Conservation (phyloP, 1,140 invertebrate genomes). For the Cyclargus thomasi region DNA sequence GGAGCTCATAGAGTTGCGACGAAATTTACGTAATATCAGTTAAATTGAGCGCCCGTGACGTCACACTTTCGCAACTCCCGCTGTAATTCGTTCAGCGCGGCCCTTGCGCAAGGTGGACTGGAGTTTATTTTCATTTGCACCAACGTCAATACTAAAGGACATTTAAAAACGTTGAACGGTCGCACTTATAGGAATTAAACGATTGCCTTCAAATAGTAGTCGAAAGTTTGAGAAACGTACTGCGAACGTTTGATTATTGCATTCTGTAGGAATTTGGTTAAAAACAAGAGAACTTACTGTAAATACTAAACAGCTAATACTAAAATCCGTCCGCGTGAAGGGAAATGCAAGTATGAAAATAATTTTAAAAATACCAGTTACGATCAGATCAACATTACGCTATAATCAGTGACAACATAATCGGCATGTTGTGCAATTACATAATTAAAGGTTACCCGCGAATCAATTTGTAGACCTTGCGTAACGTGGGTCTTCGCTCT, state of each 20-base stretch:
- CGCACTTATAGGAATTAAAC: neutral
- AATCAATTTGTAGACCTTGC: constrained; percentile 11
- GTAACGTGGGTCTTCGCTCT: neutral
- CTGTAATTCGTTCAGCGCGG: neutral
- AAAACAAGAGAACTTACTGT: too few species aligned
- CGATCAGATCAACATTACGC: neutral
- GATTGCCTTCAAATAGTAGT: neutral
- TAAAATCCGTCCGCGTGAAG: neutral
- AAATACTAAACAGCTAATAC: too few species aligned
- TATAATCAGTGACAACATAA: neutral
- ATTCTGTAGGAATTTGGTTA: too few species aligned
- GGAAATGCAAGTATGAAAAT: neutral
- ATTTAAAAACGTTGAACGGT: neutral
- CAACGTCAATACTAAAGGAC: too few species aligned
- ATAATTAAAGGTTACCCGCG: constrained; percentile 5
- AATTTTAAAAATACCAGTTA: neutral
- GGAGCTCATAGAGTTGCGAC: constrained; percentile 24
- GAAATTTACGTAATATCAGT: constrained; percentile 53
- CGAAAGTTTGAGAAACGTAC: too few species aligned
- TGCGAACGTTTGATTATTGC: too few species aligned
- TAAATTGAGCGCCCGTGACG: constrained; percentile 31
- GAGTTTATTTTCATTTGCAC: neutral
- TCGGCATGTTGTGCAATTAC: constrained; percentile 3
- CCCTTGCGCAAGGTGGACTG: constrained; percentile 5
- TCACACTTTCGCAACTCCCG: constrained; percentile 11